A percentile compares a stretch with the other conserved stretches of the same genome.
Evolutionary conservation across 2,888 invertebrate genomes (phyloP).

Genomic region (Cantharis lateralis): DNA sequence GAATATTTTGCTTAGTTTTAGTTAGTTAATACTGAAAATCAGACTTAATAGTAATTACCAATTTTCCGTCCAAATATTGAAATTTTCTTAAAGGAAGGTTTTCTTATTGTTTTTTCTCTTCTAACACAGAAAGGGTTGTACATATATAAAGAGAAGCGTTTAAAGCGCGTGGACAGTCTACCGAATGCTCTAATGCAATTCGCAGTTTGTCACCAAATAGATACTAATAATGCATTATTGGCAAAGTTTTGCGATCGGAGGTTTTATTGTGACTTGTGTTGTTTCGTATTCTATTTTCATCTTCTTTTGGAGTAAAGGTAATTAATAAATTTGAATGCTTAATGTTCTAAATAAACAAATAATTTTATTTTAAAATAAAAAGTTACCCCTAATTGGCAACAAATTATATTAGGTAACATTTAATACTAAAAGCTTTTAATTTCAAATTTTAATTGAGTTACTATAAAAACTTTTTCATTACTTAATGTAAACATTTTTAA

Average conservation of each 20-base stretch:
- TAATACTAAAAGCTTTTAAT: background rate
- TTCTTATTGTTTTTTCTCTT: background rate
- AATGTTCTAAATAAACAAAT: background rate
- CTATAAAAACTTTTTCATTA: background rate
- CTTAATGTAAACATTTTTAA: background rate
- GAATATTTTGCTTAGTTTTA: background rate
- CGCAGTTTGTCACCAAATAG: background rate
- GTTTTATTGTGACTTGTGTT: constrained; percentile 9
- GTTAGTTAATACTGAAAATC: background rate
- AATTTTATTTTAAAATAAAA: background rate
- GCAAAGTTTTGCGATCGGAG: constrained; percentile 6
- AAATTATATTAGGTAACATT: background rate
- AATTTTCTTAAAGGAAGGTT: background rate
- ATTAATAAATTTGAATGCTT: background rate
- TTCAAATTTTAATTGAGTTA: background rate
- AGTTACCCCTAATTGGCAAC: background rate
- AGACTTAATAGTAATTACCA: background rate
- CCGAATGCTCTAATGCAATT: background rate
- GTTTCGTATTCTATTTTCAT: constrained; percentile 1
- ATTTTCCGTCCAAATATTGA: background rate
- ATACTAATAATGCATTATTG: constrained; percentile 15
- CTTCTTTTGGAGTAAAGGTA: constrained; percentile 16
- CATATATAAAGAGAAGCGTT: background rate
- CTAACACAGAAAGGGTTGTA: background rate
- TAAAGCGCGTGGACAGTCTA: constrained; percentile 1